phyloP scores from a whole-genome alignment of 1,140 invertebrate species.

The Chelonus insularis region DNA sequence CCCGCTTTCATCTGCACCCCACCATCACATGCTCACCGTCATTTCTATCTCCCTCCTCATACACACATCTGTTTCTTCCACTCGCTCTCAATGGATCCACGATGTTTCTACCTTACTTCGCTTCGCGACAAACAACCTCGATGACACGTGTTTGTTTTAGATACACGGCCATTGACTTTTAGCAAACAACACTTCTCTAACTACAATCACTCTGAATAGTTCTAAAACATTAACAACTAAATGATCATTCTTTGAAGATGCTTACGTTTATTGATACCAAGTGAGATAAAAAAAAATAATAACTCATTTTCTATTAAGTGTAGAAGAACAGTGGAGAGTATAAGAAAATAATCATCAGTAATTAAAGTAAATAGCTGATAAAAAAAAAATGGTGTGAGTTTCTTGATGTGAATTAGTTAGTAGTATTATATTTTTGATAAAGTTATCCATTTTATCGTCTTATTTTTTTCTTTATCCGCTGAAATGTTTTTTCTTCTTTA shows the following conservation, averaged over 20 bases:
- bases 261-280: too few relatives aligned
- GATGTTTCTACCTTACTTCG: conserved; percentile 28
- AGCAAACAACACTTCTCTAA: conserved; percentile 39
- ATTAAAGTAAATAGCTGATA: too few relatives aligned
- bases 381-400: too few relatives aligned
- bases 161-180: conserved; percentile 56
- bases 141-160: conserved; percentile 57
- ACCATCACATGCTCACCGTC: conserved; percentile 11
- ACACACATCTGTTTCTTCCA: conserved; percentile 2
- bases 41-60: conserved; percentile 25
- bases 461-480: background rate
- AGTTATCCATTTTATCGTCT: too few relatives aligned
- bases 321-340: too few relatives aligned
- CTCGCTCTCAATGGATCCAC: conserved; percentile 16
- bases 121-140: conserved; percentile 31
- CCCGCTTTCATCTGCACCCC: conserved; percentile 1
- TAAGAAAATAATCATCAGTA: too few relatives aligned
- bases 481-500: background rate
- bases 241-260: background rate
- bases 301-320: too few relatives aligned
- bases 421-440: too few relatives aligned
- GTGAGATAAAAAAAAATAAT: too few relatives aligned
- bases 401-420: too few relatives aligned
- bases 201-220: conserved; percentile 1
- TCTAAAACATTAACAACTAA: background rate